A percentile compares a stretch with the other conserved stretches of the same genome.
These are phyloP conservation scores for Corythornis vintsioides DNA, from an alignment of 2,113 vertebrate species.

Conservation along the genomic window DNA sequence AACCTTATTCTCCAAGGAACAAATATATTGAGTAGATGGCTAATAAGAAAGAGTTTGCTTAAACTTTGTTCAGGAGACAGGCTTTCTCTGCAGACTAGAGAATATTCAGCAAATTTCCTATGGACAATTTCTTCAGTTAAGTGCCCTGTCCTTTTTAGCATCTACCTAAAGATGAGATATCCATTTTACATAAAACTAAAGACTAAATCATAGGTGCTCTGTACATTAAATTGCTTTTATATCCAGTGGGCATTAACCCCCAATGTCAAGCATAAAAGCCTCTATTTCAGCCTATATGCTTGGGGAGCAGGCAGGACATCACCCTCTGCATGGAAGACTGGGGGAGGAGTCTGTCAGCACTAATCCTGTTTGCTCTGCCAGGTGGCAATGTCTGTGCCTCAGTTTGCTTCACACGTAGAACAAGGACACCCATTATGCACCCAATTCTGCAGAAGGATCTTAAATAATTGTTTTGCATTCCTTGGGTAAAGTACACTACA, in stretches of 20 bases:
- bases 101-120: neutral
- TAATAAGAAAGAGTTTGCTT: slow-evolving; percentile 14
- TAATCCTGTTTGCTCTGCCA: neutral
- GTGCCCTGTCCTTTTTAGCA: neutral
- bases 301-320: neutral
- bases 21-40: neutral
- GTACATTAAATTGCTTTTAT: neutral
- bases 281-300: neutral
- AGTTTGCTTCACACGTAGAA: neutral
- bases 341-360: neutral
- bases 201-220: neutral
- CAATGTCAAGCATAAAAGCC: neutral
- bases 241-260: neutral
- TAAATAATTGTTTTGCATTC: neutral
- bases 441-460: neutral
- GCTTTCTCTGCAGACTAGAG: neutral
- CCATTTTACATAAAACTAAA: neutral
- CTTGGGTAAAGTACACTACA: neutral
- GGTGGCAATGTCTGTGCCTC: neutral
- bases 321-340: neutral
- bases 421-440: neutral
- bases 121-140: neutral
- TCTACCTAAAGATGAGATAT: neutral
- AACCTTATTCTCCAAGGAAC: slow-evolving; percentile 12
- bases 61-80: slow-evolving; percentile 15